Conservation (phyloP, 2,113 vertebrate species). For the Sinocyclocheilus grahami region DNA sequence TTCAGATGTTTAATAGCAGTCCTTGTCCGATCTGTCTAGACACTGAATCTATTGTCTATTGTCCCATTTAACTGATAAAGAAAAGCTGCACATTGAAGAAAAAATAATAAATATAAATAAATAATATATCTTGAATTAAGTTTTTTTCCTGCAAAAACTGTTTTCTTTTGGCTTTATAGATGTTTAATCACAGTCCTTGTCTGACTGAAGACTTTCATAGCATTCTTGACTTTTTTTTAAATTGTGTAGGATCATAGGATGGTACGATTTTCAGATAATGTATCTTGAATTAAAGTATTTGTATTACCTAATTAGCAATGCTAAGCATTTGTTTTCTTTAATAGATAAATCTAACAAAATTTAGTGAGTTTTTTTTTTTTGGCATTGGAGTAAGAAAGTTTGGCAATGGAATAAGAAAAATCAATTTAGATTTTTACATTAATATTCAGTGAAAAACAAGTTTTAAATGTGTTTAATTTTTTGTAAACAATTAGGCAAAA, state of each 20-base stretch:
- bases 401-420: neutral
- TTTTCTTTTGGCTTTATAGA: no score
- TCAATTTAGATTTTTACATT: neutral
- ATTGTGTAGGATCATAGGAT: neutral
- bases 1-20: constrained; percentile 13
- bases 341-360: neutral
- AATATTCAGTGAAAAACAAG: neutral
- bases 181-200: no score
- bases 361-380: no score
- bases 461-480: no score
- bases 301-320: neutral
- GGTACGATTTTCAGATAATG: neutral
- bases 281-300: neutral
- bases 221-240: no score
- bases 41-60: neutral
- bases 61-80: neutral
- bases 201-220: no score
- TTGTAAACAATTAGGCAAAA: no score
- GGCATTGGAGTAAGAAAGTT: neutral
- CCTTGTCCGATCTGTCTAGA: neutral
- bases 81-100: neutral
- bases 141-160: neutral
- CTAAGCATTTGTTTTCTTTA: neutral
- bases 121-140: neutral
- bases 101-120: neutral